Percentiles rank a stretch among this genome's conserved stretches.
These are phyloP conservation scores for Rafetus swinhoei DNA, from an alignment of 2,113 vertebrate species.

Conservation along the genomic window DNA sequence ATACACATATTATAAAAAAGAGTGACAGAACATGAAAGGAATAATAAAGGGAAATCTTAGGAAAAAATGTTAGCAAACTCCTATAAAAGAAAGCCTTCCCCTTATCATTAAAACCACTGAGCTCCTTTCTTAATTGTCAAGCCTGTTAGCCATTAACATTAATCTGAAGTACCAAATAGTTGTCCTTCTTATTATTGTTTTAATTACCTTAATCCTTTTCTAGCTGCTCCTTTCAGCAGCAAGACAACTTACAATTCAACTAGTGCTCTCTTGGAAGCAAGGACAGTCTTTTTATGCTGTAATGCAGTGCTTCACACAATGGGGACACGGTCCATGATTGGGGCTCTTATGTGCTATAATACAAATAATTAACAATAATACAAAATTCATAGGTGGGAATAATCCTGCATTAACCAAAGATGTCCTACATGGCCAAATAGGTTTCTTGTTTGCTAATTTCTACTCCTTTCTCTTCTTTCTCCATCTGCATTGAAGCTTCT, in stretches of 20 bases:
- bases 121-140: not conserved
- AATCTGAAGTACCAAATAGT: not conserved
- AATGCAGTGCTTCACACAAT: not conserved
- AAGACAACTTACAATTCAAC: not conserved
- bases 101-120: not conserved
- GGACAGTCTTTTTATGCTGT: not conserved
- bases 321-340: not conserved
- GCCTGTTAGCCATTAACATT: not conserved
- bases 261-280: not conserved
- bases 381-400: not conserved
- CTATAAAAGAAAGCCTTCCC: not conserved
- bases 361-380: not conserved
- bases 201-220: not conserved
- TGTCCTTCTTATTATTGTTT: not conserved
- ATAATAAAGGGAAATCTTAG: not conserved
- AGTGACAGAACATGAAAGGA: not conserved
- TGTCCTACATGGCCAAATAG: not conserved
- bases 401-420: not conserved
- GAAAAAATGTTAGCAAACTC: not conserved
- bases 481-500: not conserved
- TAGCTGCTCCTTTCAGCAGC: not conserved
- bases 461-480: not conserved
- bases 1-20: not conserved
- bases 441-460: not conserved
- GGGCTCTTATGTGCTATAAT: not conserved